phyloP scores from a whole-genome alignment of 2,113 vertebrate genomes.

The Pseudorectes ferrugineus region DNA sequence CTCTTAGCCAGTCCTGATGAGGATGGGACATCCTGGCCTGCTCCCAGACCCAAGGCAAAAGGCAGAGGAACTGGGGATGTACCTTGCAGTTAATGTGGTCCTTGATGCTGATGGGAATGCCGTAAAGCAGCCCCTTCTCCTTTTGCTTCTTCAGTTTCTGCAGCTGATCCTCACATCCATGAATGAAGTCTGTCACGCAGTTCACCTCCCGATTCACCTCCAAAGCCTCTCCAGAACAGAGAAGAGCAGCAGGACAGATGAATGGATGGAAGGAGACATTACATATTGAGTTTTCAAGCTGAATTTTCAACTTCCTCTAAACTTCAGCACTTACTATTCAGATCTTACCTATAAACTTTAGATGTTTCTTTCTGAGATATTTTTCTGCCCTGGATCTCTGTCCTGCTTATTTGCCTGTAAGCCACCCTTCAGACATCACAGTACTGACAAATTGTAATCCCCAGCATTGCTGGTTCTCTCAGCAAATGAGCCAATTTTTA shows the following conservation, averaged over 20 bases:
- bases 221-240: conserved; percentile 72
- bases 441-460: background rate
- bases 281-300: background rate
- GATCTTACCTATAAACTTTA: background rate
- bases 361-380: background rate
- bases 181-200: conserved; percentile 78
- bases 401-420: background rate
- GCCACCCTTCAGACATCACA: background rate
- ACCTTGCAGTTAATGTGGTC: conserved; percentile 85
- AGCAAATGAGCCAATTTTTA: background rate
- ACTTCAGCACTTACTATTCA: background rate
- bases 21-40: background rate
- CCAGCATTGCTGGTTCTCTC: background rate
- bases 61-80: background rate
- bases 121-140: conserved; percentile 77
- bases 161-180: conserved; percentile 80
- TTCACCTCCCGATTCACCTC: conserved; percentile 78
- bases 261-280: background rate
- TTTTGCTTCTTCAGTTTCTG: conserved; percentile 46
- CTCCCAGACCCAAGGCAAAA: background rate
- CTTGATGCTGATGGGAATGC: conserved; percentile 88
- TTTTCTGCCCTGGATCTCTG: background rate
- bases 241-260: background rate
- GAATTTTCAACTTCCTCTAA: background rate
- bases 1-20: background rate